Conservation (phyloP, 2,113 vertebrate genomes). For the Rhagologus leucostigma region DNA sequence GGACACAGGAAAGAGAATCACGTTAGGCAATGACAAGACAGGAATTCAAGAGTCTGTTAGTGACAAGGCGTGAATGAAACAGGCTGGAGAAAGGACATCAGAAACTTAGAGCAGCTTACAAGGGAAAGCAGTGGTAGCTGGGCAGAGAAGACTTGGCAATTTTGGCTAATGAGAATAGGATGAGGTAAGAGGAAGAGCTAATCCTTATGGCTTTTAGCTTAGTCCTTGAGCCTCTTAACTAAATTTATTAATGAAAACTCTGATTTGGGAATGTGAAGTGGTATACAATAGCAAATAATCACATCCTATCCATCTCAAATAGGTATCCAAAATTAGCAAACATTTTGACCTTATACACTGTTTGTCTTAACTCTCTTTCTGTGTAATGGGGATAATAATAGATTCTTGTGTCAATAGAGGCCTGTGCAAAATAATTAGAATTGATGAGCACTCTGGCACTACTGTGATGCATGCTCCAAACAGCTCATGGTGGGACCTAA, state of each 20-base stretch:
- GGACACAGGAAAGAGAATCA: background rate
- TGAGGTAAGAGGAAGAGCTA: background rate
- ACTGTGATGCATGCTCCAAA: background rate
- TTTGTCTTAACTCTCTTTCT: background rate
- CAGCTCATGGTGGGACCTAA: background rate
- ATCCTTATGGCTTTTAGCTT: background rate
- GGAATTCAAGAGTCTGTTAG: background rate
- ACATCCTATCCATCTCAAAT: background rate
- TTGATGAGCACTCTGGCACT: background rate
- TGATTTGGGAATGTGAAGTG: background rate
- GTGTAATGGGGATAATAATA: background rate
- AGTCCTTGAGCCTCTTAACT: background rate
- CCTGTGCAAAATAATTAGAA: background rate
- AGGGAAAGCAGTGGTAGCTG: background rate
- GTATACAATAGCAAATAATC: background rate
- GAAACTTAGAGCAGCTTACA: background rate
- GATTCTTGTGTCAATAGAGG: background rate
- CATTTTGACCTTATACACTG: background rate
- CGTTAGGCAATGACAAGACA: background rate
- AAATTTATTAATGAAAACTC: background rate
- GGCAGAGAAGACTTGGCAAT: background rate
- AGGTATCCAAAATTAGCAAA: background rate
- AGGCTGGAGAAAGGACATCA: background rate
- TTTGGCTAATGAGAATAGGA: background rate
- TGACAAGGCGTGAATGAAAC: background rate